Evolutionary conservation across 2,797 vertebrate species (phyloP), one percentile per base, ranked within the genome.

Genomic region (Sebastes taczanowskii): DNA sequence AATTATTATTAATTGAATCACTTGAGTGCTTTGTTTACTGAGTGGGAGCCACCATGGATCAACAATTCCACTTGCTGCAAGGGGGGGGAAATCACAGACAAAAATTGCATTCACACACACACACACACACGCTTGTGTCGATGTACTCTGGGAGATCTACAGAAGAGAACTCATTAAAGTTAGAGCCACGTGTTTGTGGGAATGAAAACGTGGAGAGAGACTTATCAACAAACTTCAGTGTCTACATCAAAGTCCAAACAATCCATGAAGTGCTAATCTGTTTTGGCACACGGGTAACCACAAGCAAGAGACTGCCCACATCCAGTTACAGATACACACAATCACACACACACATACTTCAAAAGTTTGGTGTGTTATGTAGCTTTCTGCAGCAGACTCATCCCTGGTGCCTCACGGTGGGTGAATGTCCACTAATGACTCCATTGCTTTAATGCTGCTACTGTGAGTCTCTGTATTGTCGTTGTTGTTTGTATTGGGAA

Each of bases 1-100:
- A 94, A 94, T 94, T 92, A 89, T 89, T 86, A 91, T 91, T 83
- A 92, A 93, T 85, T 91, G 71, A 91, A 92, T 90, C 72, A 77
- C 78, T 86, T 67, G 65, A 88, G 84, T 71, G 80, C 78, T 91
- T 84, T 91, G 89, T 93, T 95, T 91, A 91, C 77, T 29, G 72
- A 86, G 78, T 32, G 32, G 63, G 72, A 81, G 82, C 63, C 16
- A 84, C 29, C 71, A 65, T 7, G 53, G 82, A 77, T 85, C 74
- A 89, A 61, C 78, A 78, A 71, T 75, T 82, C 71, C 65, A 90
- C 59, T 80, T 81, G 83, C 78, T 81, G 53, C 5, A 66, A 69
- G 49, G 42, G 42, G 46, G 20, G 11, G n/a, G n/a, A n/a, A 52
- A 67, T 72, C 35, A 63, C 38, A 68, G 67, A 72, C 27, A 74